Evolutionary conservation across 1,140 invertebrate species (phyloP), one percentile per base, ranked within the genome.

Genomic region (Scaptomyza montana): DNA sequence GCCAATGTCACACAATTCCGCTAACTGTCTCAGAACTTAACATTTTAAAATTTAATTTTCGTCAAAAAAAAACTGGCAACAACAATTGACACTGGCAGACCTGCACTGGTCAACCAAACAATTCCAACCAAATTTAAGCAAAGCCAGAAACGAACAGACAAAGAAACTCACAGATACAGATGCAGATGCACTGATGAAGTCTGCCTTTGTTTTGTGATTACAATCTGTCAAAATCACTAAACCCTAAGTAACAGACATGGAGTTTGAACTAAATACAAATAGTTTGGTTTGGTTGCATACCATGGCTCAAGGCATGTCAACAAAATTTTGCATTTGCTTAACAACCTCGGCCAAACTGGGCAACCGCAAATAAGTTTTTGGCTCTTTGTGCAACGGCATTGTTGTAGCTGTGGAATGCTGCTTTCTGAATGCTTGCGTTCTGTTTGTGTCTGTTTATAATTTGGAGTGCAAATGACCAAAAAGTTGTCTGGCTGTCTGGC

Each of bases 311-410:
- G n/a, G n/a, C n/a, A n/a, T n/a, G n/a, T n/a, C n/a, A n/a, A n/a
- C n/a, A n/a, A n/a, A n/a, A n/a, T n/a, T n/a, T n/a, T n/a, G n/a
- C n/a, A n/a, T n/a, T n/a, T n/a, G n/a, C n/a, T n/a, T n/a, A n/a
- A n/a, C n/a, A 77, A 59, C 50, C 66, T 49, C 53, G 64, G 51
- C 53, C 68, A 69, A 63, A 77, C 62, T 66, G 76, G 64, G 73
- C 78, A 77, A 80, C 80, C 59, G 77, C n/a, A 77, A 80, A 76
- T 84, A 73, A 85, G 77, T 80, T 80, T 74, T 75, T 74, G 65
- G 60, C 69, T 77, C 61, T 77, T 75, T 84, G 50, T 77, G 33
- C 61, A 62, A 47, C 33, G 64, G 59, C 55, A 62, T 66, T 68
- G 64, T 73, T 76, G 67, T 64, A 62, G 68, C 65, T 57, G 57